Base-by-base conservation (phyloP, 2,888 invertebrate species). In the Lampropteryx suffumata region DNA sequence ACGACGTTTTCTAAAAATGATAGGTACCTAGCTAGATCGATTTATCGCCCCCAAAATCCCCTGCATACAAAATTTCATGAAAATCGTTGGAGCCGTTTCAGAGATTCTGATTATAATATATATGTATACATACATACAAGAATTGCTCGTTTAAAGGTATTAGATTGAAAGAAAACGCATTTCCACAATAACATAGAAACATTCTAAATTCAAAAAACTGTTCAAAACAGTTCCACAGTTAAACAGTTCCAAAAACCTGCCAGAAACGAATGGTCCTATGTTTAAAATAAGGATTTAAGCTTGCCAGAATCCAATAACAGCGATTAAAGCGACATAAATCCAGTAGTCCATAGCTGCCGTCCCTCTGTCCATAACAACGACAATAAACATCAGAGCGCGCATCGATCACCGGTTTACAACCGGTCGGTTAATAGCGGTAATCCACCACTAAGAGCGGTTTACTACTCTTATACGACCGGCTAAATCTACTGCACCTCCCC, bases 381-480 rank as follows among this genome's bases (percentile, higher is more conserved):
- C 76, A 75, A 74, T 79, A 79, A 82, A 77, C 77, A 78, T 76
- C 53, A 69, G 71, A 74, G 71, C 64, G 74, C 65, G 75, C 82
- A 82, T 84, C 83, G 79, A 87, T 86, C 84, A 83, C 64, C 75
- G 79, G 75, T 86, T 86, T 86, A 88, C 82, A 80, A 73, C 85
- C 75, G 69, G 36, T 69, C 54, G 71, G 80, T 82, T 87, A 85
- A 89, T 84, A 76, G 77, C 82, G 76, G 85, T 87, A 87, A 88
- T 88, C 84, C 84, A 75, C 79, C 74, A 74, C 78, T 78, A 77
- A 82, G 76, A 73, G 68, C 73, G 77, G 76, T 84, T 84, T 84
- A 84, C 76, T 77, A 73, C 78, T 67, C 67, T 70, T 74, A 82
- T 76, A 81, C 76, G 74, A 73, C 76, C 67, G 69, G 62, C 71